A percentile compares a stretch with the other conserved stretches of the same genome.
Evolutionary conservation across 2,888 invertebrate species (phyloP).

Genomic region (Drosophila pegasa): DNA sequence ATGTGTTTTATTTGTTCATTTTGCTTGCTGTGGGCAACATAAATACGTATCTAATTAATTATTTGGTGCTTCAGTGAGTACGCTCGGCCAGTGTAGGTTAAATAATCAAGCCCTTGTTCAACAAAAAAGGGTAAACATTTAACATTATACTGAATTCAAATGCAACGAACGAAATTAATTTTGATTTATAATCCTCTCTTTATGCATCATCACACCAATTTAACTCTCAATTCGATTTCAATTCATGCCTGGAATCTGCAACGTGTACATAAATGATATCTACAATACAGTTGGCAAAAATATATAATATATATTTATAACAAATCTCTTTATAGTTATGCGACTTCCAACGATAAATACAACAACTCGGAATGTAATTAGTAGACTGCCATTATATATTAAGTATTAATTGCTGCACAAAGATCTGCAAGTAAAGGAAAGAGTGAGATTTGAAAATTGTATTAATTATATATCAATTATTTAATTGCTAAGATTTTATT

Average conservation of each 20-base stretch:
- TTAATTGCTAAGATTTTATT: background rate
- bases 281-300: conserved; percentile 54
- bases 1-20: conserved; percentile 42
- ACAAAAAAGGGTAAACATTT: conserved; percentile 26
- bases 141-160: conserved; percentile 22
- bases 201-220: conserved; percentile 24
- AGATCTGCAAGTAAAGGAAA: conserved; percentile 18
- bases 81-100: conserved; percentile 49
- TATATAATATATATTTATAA: conserved; percentile 20
- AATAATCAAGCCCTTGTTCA: conserved; percentile 31
- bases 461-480: background rate
- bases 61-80: conserved; percentile 56
- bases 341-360: conserved; percentile 64
- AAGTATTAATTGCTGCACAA: conserved; percentile 20
- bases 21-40: conserved; percentile 54
- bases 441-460: background rate
- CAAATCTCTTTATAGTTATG: conserved; percentile 39
- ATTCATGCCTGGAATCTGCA: conserved; percentile 33
- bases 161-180: conserved; percentile 28
- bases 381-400: conserved; percentile 20
- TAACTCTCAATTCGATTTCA: conserved; percentile 14
- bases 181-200: conserved; percentile 34
- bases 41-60: conserved; percentile 50
- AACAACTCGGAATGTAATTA: conserved; percentile 64
- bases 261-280: conserved; percentile 36